Conservation (phyloP, 2,797 vertebrate genomes). For the Oceanodroma leucorhoa region DNA sequence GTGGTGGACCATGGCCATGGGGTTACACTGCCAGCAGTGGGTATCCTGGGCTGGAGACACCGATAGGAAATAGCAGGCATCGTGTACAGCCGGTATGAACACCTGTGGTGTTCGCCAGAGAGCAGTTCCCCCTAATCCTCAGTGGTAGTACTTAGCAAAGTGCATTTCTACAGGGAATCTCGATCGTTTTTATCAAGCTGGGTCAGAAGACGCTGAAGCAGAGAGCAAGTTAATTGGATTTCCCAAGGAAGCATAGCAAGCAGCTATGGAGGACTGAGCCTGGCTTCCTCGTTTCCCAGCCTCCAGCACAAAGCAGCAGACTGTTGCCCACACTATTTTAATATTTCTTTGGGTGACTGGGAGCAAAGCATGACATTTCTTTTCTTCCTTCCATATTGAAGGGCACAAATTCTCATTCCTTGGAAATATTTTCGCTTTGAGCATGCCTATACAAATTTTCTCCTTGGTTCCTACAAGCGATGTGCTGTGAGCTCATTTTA, state of each 20-base stretch:
- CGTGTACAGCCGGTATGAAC: neutral
- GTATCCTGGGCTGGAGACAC: neutral
- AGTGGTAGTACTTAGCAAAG: neutral
- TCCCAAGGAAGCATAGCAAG: constrained; percentile 4
- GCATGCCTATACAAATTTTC: neutral
- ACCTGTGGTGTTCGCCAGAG: neutral
- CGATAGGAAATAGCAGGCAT: accelerated
- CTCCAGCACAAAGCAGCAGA: neutral
- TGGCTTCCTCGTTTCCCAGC: neutral
- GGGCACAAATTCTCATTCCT: neutral
- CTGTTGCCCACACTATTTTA: neutral
- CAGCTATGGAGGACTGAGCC: neutral
- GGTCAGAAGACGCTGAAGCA: neutral
- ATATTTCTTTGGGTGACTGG: neutral
- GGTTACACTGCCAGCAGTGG: accelerated
- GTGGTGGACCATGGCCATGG: accelerated
- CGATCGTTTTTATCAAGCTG: neutral
- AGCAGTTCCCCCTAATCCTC: neutral
- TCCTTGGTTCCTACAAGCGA: neutral
- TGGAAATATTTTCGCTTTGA: neutral
- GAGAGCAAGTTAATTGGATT: constrained; percentile 31
- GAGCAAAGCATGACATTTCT: neutral
- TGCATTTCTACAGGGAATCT: neutral
- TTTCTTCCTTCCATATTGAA: neutral
- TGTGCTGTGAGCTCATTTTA: neutral